These are phyloP conservation scores for Eupithecia insigniata DNA, from an alignment of 2,888 invertebrate species.

Conservation along the genomic window DNA sequence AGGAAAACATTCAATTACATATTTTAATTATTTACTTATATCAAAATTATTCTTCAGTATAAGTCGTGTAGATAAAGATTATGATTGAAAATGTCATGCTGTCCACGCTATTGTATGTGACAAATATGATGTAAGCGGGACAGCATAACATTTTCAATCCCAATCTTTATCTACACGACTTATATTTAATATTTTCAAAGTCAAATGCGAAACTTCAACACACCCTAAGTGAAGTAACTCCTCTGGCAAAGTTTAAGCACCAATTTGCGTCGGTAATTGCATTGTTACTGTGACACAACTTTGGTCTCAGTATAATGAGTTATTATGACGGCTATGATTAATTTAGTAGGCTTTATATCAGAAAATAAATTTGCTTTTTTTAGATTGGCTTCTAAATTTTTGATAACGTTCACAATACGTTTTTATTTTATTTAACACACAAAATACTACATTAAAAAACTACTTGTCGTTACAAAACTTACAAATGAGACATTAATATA, in stretches of 20 bases:
- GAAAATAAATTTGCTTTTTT: not conserved
- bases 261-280: conserved; percentile 48
- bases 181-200: conserved; percentile 13
- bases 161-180: too few relatives aligned
- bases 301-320: conserved; percentile 32
- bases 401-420: not conserved
- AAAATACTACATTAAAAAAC: not conserved
- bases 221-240: conserved; percentile 35
- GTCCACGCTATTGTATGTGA: too few relatives aligned
- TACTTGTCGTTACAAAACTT: not conserved
- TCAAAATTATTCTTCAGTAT: not conserved
- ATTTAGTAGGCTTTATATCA: conserved; percentile 9
- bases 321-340: conserved; percentile 9
- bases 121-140: too few relatives aligned
- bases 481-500: not conserved
- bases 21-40: not conserved
- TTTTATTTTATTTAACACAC: not conserved
- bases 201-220: conserved; percentile 12
- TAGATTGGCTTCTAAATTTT: conserved; percentile 1
- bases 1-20: not conserved
- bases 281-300: conserved; percentile 51
- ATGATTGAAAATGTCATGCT: too few relatives aligned
- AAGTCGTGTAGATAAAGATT: too few relatives aligned
- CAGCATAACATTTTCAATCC: too few relatives aligned
- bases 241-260: conserved; percentile 45